Conservation (phyloP, 2,888 invertebrate species). For the Stenoptilia bipunctidactyla region DNA sequence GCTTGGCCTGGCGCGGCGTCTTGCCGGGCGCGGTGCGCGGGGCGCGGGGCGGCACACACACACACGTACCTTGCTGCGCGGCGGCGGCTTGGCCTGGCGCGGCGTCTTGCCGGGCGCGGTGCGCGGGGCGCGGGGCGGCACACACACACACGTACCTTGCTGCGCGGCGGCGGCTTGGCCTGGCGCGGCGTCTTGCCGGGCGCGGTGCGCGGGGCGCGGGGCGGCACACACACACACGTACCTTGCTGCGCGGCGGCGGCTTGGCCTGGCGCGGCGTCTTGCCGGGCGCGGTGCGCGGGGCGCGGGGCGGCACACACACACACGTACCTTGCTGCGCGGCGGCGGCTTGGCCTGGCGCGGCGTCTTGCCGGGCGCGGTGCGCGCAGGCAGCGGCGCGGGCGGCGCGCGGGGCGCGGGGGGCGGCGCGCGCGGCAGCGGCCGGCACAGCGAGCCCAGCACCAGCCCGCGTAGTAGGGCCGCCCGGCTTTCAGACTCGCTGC, state of each 20-base stretch:
- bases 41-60: conserved; percentile 24
- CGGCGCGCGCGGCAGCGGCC: conserved; percentile 29
- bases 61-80: conserved; percentile 23
- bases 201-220: too few species aligned
- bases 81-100: conserved; percentile 41
- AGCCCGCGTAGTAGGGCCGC: conserved; percentile 55
- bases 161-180: too few species aligned
- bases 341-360: conserved; percentile 48
- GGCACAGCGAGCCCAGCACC: conserved; percentile 57
- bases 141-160: too few species aligned
- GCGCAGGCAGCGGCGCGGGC: conserved; percentile 18
- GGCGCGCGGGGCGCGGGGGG: conserved; percentile 26
- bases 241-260: too few species aligned
- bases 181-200: too few species aligned
- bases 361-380: conserved; percentile 12
- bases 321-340: conserved; percentile 46
- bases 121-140: conserved; percentile 2
- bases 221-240: too few species aligned
- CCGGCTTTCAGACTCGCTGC: conserved; percentile 43
- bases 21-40: conserved; percentile 12
- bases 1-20: conserved; percentile 41
- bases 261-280: too few species aligned
- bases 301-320: too few species aligned
- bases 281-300: too few species aligned
- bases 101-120: conserved; percentile 27